These are phyloP conservation scores for Folsomia candida DNA, from an alignment of 2,888 invertebrate species.

Conservation along the genomic window DNA sequence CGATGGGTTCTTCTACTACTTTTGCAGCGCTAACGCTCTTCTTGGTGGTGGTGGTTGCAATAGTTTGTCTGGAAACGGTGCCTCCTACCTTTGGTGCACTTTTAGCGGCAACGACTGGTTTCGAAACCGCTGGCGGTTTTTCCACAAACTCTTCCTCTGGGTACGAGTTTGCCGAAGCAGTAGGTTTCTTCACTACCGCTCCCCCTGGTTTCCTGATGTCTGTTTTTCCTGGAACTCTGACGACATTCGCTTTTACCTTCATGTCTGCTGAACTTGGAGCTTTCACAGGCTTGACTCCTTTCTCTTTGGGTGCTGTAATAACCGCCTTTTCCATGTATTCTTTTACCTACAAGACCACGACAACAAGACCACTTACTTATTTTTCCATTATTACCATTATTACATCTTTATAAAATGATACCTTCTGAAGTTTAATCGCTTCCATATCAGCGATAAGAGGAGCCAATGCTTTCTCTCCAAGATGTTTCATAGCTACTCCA, in stretches of 20 bases:
- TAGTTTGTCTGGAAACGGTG: constrained; percentile 35
- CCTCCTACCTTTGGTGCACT: not conserved
- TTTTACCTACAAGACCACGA: constrained; percentile 64
- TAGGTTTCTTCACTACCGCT: constrained; percentile 43
- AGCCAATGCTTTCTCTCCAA: constrained; percentile 84
- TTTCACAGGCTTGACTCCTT: constrained; percentile 62
- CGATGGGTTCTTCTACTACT: constrained; percentile 39
- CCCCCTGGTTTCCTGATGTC: constrained; percentile 37
- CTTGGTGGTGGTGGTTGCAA: constrained; percentile 51
- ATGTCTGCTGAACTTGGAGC: constrained; percentile 58
- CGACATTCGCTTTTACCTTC: constrained; percentile 56
- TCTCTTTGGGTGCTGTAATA: constrained; percentile 63
- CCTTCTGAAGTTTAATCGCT: constrained; percentile 83
- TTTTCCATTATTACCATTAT: too few species aligned
- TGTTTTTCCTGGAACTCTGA: constrained; percentile 59
- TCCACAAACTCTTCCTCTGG: not conserved
- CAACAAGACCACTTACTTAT: too few species aligned
- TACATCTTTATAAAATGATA: too few species aligned
- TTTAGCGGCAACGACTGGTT: not conserved
- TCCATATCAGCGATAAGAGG: constrained; percentile 87
- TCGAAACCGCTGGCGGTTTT: not conserved
- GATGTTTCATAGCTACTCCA: constrained; percentile 88
- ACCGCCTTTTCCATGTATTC: constrained; percentile 92
- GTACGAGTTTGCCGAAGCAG: not conserved
- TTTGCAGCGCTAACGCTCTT: constrained; percentile 51